Evolutionary conservation across 2,797 vertebrate genomes (phyloP).

Genomic region (Acanthurus tractus): DNA sequence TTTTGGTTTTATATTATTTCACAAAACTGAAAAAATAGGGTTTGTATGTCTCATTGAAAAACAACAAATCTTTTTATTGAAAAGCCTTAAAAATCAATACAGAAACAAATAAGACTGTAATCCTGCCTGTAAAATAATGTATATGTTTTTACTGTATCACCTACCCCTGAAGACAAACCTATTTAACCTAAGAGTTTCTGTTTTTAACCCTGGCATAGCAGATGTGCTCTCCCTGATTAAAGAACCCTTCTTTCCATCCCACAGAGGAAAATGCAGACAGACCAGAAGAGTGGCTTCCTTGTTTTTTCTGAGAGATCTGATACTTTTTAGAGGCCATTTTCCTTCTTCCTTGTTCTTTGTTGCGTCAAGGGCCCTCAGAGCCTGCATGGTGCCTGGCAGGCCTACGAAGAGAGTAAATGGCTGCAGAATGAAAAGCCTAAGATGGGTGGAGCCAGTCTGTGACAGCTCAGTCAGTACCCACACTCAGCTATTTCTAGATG

Average conservation of each 20-base stretch:
- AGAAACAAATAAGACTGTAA: too few species aligned
- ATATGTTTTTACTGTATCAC: neutral
- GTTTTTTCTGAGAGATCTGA: conserved; percentile 12
- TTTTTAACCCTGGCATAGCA: neutral
- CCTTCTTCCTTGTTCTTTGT: conserved; percentile 41
- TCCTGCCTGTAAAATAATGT: neutral
- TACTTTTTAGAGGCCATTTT: conserved; percentile 10
- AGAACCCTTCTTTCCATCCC: conserved; percentile 9
- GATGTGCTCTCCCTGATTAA: neutral
- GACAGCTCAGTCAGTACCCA: conserved; percentile 51
- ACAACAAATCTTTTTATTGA: too few species aligned
- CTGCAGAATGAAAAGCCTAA: conserved; percentile 24
- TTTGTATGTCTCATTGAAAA: too few species aligned
- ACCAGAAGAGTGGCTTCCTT: conserved; percentile 40
- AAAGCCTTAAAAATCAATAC: too few species aligned
- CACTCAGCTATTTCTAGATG: conserved; percentile 65
- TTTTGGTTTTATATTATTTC: too few species aligned
- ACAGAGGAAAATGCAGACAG: conserved; percentile 26
- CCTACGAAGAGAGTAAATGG: conserved; percentile 8
- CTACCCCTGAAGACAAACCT: neutral
- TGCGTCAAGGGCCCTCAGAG: conserved; percentile 4
- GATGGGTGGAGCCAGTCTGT: conserved; percentile 23
- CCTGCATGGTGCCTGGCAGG: conserved; percentile 22
- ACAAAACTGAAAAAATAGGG: too few species aligned
- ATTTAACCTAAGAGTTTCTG: neutral